Evolutionary conservation across 2,113 vertebrate genomes (phyloP).

Genomic region (Climacteris rufus): DNA sequence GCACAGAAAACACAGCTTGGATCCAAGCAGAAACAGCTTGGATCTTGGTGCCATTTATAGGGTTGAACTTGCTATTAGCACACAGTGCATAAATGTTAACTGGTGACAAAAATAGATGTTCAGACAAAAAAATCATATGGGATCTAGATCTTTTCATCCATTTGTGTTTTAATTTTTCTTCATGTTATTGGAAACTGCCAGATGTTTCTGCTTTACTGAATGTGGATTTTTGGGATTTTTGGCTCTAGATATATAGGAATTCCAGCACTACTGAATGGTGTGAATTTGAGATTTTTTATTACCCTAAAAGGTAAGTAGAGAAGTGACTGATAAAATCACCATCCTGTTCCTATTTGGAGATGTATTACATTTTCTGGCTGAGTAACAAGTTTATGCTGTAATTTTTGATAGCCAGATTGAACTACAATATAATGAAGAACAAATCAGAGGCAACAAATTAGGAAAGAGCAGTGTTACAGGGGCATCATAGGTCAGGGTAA

Average conservation of each 20-base stretch:
- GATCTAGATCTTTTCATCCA: neutral
- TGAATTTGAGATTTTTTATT: neutral
- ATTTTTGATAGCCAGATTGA: neutral
- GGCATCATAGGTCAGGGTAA: neutral
- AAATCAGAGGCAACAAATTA: neutral
- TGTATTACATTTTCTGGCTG: neutral
- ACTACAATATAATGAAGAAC: neutral
- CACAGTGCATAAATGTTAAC: neutral
- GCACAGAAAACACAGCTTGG: neutral
- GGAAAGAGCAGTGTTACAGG: neutral
- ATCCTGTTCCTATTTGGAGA: neutral
- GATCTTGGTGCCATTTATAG: neutral
- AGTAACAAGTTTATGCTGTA: neutral
- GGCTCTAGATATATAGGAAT: neutral
- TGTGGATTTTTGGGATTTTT: neutral
- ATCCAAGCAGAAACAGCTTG: neutral
- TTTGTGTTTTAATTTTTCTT: neutral
- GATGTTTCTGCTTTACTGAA: neutral
- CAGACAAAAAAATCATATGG: neutral
- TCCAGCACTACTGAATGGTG: neutral
- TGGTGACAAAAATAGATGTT: slow-evolving; percentile 7
- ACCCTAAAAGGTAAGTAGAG: slow-evolving; percentile 9
- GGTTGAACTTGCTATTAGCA: neutral
- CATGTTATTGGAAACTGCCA: neutral
- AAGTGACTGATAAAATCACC: neutral